Evolutionary conservation across 2,113 vertebrate species (phyloP), one percentile per base, ranked within the genome.

Genomic region (Spermophilus dauricus): DNA sequence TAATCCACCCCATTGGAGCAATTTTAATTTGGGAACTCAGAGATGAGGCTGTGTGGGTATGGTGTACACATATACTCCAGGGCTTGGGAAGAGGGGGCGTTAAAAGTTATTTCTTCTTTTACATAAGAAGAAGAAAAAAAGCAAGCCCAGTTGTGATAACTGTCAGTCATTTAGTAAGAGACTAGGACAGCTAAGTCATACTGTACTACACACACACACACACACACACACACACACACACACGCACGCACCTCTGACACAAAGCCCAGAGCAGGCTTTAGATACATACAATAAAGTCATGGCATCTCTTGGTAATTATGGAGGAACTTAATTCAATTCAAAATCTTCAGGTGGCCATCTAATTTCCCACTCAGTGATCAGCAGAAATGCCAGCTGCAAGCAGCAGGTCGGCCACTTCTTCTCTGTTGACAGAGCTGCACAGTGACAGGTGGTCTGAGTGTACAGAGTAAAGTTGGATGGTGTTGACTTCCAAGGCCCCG

Each of bases 291-390:
- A 82, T 92, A 72, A 86, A 61, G 69, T 85, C 39, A 67, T 53
- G 65, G 14, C 48, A 91, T 89, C 42, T 93, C 94, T 75, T 1
- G 1, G 34, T 58, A 32, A 95, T 93, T 78, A 83, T 11, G 30
- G 92, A 93, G 65, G 58, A 87, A 91, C 90, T 94, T 58, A 81
- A 85, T 87, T 53, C 39, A 53, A 53, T 80, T 93, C 81, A 39
- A 92, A 89, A 70, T 42, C 37, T 63, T 84, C 39, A 72, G 30
- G 88, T 84, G 16, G 16, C 34, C 65, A 78, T 51, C 84, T 95
- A 58, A 86, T 97, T 96, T 77, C 8, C 34, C 26, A 5, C 48
- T 81, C 20, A 5, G 0, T 30, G 5, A 70, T 94, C 51, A 69
- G 75, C 65, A 61, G 48, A 37, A 26, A 26, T 34, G 70, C 82